Base-by-base conservation (phyloP, 2,113 vertebrate genomes). In the Rafetus swinhoei region DNA sequence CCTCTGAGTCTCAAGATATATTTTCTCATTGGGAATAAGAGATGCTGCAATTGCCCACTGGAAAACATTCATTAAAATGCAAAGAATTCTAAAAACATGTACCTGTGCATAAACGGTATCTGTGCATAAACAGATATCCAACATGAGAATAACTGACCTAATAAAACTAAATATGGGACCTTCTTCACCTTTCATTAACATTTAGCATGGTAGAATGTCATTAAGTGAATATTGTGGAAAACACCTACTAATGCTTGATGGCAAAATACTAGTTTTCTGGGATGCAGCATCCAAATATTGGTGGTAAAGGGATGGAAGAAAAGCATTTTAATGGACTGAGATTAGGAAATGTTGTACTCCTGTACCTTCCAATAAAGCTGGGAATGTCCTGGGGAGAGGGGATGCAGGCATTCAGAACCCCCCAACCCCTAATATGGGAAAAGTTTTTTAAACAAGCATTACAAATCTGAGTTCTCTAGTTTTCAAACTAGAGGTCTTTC, bases 11-110 rank as follows among this genome's bases (percentile, higher is more conserved):
- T 74, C 72, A 22, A 50, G 79, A 82, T 94, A 52, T 7, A 4
- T 1, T 39, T 19, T 72, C 21, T 0, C 2, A n/a, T 18, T 74
- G 50, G 6, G 55, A 96, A 86, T 24, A 65, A 89, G 19, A 52
- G 79, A 74, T 65, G n/a, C 32, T 18, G 59, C 74, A 22, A 14
- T n/a, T 3, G 7, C 6, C 3, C 29, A 82, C 21, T 55, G 4
- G 12, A 35, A 87, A 95, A 83, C 7, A 81, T 79, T 56, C 35
- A 19, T 74, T 35, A 55, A 74, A 82, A 9, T 0, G 0, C 7
- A 93, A 88, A 59, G 12, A 24, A 35, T 22, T 45, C 9, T 45
- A 4, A 69, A 80, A 86, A 0, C 0, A n/a, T n/a, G 29, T 32
- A 22, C 24, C 3, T 79, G 39, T 45, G 45, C 45, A 90, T 29